These are phyloP conservation scores for Mormyrus hasselquistii DNA, from an alignment of 2,797 vertebrate genomes.

Conservation along the genomic window DNA sequence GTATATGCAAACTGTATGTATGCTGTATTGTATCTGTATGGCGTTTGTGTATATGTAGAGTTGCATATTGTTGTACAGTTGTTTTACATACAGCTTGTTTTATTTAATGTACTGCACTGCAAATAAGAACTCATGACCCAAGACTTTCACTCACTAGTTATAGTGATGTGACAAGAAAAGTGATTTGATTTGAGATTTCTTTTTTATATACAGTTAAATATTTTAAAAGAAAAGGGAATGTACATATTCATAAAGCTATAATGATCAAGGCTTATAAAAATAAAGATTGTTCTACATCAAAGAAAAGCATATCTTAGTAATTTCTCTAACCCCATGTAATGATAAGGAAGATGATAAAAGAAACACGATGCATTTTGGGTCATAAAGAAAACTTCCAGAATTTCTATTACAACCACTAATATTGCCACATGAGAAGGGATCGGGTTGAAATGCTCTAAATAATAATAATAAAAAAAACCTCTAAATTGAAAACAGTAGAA, in stretches of 20 bases:
- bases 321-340: not conserved
- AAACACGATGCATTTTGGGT: not conserved
- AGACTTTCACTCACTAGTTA: not conserved
- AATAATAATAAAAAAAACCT: not conserved
- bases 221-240: not conserved
- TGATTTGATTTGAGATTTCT: not conserved
- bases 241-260: not conserved
- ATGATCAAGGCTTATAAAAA: not conserved
- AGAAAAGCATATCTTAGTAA: not conserved
- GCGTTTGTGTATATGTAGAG: not conserved
- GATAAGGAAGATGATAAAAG: not conserved
- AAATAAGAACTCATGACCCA: not conserved
- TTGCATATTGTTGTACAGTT: not conserved
- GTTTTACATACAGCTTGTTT: not conserved
- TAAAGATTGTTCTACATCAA: not conserved
- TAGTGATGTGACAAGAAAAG: not conserved
- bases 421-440: not conserved
- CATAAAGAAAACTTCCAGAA: not conserved
- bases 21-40: too few species aligned
- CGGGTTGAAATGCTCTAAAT: not conserved
- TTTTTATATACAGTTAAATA: not conserved
- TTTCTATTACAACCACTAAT: not conserved
- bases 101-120: not conserved
- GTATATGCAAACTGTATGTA: too few species aligned
- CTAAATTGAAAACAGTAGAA: not conserved